Evolutionary conservation across 1,140 invertebrate genomes (phyloP).

Genomic region (Hyphantria cunea): DNA sequence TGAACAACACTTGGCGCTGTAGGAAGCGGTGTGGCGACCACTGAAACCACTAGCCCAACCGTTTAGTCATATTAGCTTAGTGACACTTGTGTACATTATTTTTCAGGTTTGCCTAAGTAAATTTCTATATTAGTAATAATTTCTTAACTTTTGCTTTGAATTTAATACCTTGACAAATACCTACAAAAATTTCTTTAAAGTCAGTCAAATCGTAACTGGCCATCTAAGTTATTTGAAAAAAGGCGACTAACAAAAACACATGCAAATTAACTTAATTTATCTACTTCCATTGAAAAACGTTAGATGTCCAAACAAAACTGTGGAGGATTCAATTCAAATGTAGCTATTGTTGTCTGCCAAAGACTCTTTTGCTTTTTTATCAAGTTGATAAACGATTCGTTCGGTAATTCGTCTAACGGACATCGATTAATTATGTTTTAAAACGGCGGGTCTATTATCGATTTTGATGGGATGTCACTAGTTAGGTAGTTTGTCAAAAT

Average conservation of each 20-base stretch:
- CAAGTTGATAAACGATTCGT: conserved; percentile 48
- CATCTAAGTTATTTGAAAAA: neutral
- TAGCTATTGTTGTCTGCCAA: conserved; percentile 69
- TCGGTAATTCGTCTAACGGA: conserved; percentile 40
- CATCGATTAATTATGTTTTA: conserved; percentile 57
- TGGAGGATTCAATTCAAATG: conserved; percentile 68
- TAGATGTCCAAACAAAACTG: conserved; percentile 46
- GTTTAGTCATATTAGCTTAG: too few relatives aligned
- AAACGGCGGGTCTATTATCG: conserved; percentile 60
- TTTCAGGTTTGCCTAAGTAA: too few relatives aligned
- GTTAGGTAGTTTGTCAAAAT: conserved; percentile 60
- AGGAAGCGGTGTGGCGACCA: too few relatives aligned
- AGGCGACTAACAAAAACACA: conserved; percentile 21
- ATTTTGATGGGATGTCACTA: conserved; percentile 59
- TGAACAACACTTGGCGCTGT: too few relatives aligned
- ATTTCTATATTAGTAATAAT: too few relatives aligned
- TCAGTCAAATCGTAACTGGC: conserved; percentile 4
- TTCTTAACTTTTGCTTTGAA: too few relatives aligned
- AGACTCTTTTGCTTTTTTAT: conserved; percentile 48
- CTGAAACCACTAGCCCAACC: too few relatives aligned
- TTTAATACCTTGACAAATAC: neutral
- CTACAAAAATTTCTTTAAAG: conserved; percentile 10
- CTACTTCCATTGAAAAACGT: conserved; percentile 48
- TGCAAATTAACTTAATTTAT: conserved; percentile 38
- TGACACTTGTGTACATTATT: too few relatives aligned